A percentile compares a stretch with the other conserved stretches of the same genome.
Evolutionary conservation across 1,140 invertebrate species (phyloP).

Genomic region (Zaprionus taronus): DNA sequence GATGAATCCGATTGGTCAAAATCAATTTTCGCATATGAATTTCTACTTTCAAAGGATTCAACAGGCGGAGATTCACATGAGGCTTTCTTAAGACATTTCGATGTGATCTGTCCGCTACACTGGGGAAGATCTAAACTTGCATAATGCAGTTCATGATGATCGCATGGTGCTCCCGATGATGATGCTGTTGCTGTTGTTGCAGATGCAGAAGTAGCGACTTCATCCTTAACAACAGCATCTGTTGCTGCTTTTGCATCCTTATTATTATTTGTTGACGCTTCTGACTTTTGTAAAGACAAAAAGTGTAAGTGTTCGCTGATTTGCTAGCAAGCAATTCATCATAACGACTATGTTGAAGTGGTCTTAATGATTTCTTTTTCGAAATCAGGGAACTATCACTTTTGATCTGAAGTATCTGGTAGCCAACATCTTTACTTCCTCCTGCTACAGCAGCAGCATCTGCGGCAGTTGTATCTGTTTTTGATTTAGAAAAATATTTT

Average conservation of each 20-base stretch:
- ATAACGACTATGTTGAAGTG: slow-evolving; percentile 61
- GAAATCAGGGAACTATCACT: slow-evolving; percentile 78
- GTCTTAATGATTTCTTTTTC: slow-evolving; percentile 69
- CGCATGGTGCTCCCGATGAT: slow-evolving; percentile 84
- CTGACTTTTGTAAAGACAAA: slow-evolving; percentile 20
- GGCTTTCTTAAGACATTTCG: slow-evolving; percentile 68
- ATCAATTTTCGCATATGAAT: slow-evolving; percentile 90
- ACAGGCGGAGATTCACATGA: slow-evolving; percentile 70
- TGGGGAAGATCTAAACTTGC: slow-evolving; percentile 88
- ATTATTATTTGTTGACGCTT: slow-evolving; percentile 16
- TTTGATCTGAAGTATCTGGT: slow-evolving; percentile 78
- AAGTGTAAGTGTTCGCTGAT: slow-evolving; percentile 21
- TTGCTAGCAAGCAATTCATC: slow-evolving; percentile 35
- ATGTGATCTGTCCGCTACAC: slow-evolving; percentile 60
- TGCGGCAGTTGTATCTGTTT: slow-evolving; percentile 29
- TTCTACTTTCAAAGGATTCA: slow-evolving; percentile 84
- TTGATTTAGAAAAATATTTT: slow-evolving; percentile 51
- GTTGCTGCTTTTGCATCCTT: slow-evolving; percentile 14
- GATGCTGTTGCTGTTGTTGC: not conserved
- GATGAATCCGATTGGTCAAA: slow-evolving; percentile 87
- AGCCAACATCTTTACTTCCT: slow-evolving; percentile 50
- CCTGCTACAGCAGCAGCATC: slow-evolving; percentile 12
- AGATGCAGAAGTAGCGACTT: slow-evolving; percentile 3
- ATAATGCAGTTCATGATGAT: slow-evolving; percentile 86
- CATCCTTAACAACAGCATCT: slow-evolving; percentile 36